Evolutionary conservation across 1,140 invertebrate species (phyloP).

Genomic region (Micrasema minimum): DNA sequence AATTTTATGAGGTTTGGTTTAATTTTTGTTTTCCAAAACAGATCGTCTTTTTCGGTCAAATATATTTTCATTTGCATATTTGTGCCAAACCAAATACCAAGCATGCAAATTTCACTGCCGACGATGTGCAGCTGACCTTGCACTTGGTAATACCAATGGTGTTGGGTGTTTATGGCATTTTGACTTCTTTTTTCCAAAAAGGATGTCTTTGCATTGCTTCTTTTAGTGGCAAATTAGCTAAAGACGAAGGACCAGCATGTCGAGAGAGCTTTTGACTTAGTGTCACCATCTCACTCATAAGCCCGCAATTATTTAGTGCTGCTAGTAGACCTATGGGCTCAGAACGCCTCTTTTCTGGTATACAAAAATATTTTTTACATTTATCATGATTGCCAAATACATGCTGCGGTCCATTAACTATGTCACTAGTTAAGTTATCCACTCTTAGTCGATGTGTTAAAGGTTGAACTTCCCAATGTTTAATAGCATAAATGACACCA

Average conservation of each 20-base stretch:
- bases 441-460: too few species aligned
- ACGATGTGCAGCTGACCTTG: not conserved
- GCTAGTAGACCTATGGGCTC: too few species aligned
- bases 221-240: not conserved
- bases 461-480: too few species aligned
- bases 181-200: constrained; percentile 1
- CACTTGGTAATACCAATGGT: not conserved
- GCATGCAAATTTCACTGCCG: not conserved
- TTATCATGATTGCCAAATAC: too few species aligned
- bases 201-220: not conserved
- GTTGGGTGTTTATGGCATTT: not conserved
- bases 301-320: too few species aligned
- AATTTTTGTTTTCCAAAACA: not conserved
- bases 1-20: not conserved
- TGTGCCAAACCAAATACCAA: not conserved
- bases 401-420: too few species aligned
- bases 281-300: too few species aligned
- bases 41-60: not conserved
- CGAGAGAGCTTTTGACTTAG: too few species aligned
- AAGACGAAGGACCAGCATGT: constrained; percentile 7
- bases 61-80: not conserved
- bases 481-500: too few species aligned
- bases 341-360: too few species aligned
- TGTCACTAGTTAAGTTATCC: too few species aligned
- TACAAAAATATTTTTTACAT: too few species aligned